Conservation (phyloP, 2,888 invertebrate species). For the Rhopalosiphum nymphaeae region DNA sequence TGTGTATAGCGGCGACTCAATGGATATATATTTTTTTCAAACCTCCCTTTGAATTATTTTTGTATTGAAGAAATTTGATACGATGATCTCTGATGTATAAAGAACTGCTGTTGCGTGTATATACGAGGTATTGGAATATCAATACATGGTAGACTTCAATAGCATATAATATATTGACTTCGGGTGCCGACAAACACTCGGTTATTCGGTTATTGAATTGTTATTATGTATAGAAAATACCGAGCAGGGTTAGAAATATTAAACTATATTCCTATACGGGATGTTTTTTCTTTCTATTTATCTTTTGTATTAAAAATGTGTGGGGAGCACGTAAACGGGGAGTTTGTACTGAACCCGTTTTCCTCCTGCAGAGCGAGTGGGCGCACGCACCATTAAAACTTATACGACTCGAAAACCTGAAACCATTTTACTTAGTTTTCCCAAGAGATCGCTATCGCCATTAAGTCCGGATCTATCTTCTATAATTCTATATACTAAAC, state of each 20-base stretch:
- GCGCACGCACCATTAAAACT: slow-evolving; percentile 7
- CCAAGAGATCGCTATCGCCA: slow-evolving; percentile 59
- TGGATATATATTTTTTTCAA: background rate
- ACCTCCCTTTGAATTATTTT: background rate
- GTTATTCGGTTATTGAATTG: background rate
- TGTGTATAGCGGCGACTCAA: background rate
- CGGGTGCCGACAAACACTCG: slow-evolving; percentile 51
- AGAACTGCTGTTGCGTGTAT: background rate
- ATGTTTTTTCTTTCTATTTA: background rate
- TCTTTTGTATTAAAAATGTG: background rate
- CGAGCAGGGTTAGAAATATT: background rate
- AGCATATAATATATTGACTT: slow-evolving; percentile 33
- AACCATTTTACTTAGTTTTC: slow-evolving; percentile 15
- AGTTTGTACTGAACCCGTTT: background rate
- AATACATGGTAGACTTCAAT: background rate
- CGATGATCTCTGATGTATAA: slow-evolving; percentile 1
- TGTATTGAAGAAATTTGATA: background rate
- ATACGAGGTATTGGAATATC: background rate
- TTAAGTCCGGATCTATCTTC: slow-evolving; percentile 46
- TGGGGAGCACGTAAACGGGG: too few relatives aligned
- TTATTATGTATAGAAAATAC: background rate
- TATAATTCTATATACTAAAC: background rate
- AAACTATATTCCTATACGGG: background rate
- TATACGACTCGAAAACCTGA: background rate
- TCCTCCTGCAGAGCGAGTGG: background rate